phyloP scores from a whole-genome alignment of 2,888 invertebrate species.

The Drymonia ruficornis region DNA sequence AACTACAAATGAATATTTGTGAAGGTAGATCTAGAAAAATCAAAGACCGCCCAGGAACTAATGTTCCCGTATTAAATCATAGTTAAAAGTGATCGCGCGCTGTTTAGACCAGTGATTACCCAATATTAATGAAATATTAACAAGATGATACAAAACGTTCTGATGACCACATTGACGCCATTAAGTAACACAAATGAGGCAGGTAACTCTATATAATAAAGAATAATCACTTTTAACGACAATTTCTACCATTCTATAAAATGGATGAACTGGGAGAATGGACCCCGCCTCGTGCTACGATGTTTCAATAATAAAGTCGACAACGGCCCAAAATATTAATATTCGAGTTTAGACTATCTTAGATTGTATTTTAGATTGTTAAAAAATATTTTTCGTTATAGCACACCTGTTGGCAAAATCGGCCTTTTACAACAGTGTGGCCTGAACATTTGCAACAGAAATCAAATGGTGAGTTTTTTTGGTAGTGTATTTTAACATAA shows the following conservation, averaged over 20 bases:
- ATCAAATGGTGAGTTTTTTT: slow-evolving; percentile 42
- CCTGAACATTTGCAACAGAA: slow-evolving; percentile 42
- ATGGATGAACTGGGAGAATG: no score
- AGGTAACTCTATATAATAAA: slow-evolving; percentile 13
- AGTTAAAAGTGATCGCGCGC: slow-evolving; percentile 15
- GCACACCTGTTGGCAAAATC: slow-evolving; percentile 62
- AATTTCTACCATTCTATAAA: no score
- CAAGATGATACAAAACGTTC: slow-evolving; percentile 59
- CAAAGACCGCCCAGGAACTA: not conserved
- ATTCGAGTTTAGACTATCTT: no score
- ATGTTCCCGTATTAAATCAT: not conserved
- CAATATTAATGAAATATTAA: slow-evolving; percentile 6
- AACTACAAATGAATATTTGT: no score
- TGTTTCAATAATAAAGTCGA: no score
- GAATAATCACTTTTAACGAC: slow-evolving; percentile 6
- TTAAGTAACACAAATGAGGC: slow-evolving; percentile 59
- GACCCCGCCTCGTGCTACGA: no score
- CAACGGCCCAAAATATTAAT: no score
- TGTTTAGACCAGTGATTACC: slow-evolving; percentile 16
- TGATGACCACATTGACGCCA: slow-evolving; percentile 52
- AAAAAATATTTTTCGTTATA: slow-evolving; percentile 18
- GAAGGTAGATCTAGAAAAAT: not conserved
- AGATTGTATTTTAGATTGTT: no score
- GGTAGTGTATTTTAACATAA: not conserved
- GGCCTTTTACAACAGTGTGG: slow-evolving; percentile 55